These are phyloP conservation scores for Ophioderma brevispina DNA, from an alignment of 35 echinoderm and acorn worm genomes.

Conservation along the genomic window DNA sequence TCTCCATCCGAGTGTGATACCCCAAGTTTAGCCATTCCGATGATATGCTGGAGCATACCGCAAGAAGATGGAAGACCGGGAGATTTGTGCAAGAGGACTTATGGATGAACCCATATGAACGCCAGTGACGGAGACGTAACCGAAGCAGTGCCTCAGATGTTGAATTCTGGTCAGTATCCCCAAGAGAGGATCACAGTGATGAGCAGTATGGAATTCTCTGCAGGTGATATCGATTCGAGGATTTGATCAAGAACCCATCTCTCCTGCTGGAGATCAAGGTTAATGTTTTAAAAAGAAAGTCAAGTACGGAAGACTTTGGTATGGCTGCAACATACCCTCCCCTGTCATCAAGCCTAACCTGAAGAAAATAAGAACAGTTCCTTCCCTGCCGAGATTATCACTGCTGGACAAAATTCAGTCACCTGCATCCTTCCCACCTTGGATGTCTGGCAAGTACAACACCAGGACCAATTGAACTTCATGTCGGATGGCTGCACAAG, in stretches of 20 bases:
- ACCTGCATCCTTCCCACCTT: neutral
- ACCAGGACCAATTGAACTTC: neutral
- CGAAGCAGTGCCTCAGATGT: conserved; percentile 56
- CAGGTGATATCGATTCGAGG: no score
- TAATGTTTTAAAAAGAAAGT: neutral
- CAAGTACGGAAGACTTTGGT: neutral
- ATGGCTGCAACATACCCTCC: neutral
- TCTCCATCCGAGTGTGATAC: conserved; percentile 50
- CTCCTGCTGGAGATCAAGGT: neutral
- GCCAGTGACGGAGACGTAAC: neutral
- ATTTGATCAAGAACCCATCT: neutral
- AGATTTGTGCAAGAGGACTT: conserved; percentile 24
- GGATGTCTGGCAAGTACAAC: neutral
- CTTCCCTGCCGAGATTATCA: neutral
- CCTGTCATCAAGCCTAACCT: neutral
- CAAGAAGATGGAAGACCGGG: conserved; percentile 71
- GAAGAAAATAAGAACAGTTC: neutral
- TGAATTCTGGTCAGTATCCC: conserved; percentile 97
- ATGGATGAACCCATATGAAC: neutral
- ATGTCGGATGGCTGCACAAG: neutral
- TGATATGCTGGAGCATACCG: conserved; percentile 84
- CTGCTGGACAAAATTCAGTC: neutral
- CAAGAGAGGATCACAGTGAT: conserved; percentile 59
- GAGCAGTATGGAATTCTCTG: neutral
- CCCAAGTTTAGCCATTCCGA: conserved; percentile 84